Evolutionary conservation across 2,113 vertebrate genomes (phyloP).

Genomic region (Scomber colias): DNA sequence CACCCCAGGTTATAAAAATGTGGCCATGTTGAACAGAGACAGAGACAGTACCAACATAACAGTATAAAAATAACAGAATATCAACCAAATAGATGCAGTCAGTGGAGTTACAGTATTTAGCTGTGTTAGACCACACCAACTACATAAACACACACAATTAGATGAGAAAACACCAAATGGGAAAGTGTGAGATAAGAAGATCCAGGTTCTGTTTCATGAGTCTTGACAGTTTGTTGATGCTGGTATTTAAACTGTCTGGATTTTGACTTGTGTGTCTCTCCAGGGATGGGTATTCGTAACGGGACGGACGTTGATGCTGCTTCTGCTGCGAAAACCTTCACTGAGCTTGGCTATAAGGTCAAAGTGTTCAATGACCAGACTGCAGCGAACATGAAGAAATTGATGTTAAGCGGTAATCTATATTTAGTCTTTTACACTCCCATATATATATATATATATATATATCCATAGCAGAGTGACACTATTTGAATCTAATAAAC

Average conservation of each 20-base stretch:
- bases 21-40: no score
- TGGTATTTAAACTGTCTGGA: background rate
- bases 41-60: no score
- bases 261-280: background rate
- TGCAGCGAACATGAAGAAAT: slow-evolving; percentile 16
- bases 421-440: background rate
- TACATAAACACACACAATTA: no score
- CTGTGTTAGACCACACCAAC: no score
- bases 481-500: no score
- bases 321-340: slow-evolving; percentile 36
- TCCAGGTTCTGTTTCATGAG: background rate
- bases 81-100: no score
- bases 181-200: background rate
- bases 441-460: no score
- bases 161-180: no score
- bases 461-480: no score
- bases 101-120: no score
- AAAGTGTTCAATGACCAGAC: slow-evolving; percentile 51
- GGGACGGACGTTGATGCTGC: slow-evolving; percentile 69
- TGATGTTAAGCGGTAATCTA: slow-evolving; percentile 24
- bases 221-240: background rate
- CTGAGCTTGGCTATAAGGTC: slow-evolving; percentile 50
- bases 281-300: slow-evolving; percentile 25
- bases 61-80: no score
- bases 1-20: no score